Evolutionary conservation across 2,113 vertebrate genomes (phyloP), one percentile per base, ranked within the genome.

Genomic region (Diadophis punctatus): DNA sequence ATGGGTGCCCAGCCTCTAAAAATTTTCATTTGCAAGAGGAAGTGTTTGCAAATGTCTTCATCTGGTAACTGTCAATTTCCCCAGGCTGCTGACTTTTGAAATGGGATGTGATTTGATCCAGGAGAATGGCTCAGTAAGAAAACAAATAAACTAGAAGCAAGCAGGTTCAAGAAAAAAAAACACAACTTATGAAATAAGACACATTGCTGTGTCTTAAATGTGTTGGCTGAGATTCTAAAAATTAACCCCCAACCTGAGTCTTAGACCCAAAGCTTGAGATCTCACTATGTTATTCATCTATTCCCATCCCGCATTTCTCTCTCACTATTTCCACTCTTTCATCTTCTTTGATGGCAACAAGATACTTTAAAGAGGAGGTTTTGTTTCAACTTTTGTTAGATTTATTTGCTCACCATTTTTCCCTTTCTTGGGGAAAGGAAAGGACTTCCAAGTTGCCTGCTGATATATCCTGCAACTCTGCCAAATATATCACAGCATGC

Each of bases 301-400:
- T 88, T 55, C 55, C 34, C 23, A 56, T 43, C 34, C 2, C 3
- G 5, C 34, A 88, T 25, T 55, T 58, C 53, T 56, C 8, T 88
- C 90, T 39, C 23, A 51, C 14, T 0, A 4, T 43, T 16, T 3
- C 14, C 14, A n/a, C 18, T 22, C 25, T 85, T 39, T 2, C 8
- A 18, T 23, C 51, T 52, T 30, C 25, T 88, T 74, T 93, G 87
- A 4, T 92, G 93, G 80, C 91, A 95, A 92, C 94, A 93, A 95
- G 95, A 74, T 95, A 90, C 93, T 14, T 95, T 93, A 92, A 95
- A 96, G 93, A 49, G 91, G 95, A 95, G 93, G 92, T 84, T 94
- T 88, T 93, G 55, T 93, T 93, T 88, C 94, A 95, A 93, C 92
- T 91, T 96, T 96, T 95, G 91, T 96, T 46, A 56, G 49, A 55